Conservation (phyloP, 2,113 vertebrate species). For the Rhabdomys dilectus region DNA sequence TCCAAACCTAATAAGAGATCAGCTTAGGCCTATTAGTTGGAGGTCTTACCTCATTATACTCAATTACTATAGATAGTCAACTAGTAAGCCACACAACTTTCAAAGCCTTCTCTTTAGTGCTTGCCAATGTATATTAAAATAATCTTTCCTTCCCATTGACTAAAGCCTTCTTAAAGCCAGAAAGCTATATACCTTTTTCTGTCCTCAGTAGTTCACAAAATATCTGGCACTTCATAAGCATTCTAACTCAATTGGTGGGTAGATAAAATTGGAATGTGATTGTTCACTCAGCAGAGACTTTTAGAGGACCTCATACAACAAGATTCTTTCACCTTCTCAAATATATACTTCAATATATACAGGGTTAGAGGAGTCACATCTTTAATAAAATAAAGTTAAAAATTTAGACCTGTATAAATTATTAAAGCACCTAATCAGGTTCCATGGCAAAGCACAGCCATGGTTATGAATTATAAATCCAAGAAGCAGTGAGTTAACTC, state of each 20-base stretch:
- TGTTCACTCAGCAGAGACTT: conserved; percentile 25
- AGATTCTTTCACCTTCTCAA: conserved; percentile 33
- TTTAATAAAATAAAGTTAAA: conserved; percentile 61
- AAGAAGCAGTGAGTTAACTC: conserved; percentile 1
- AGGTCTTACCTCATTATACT: fast-evolving
- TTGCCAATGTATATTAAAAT: conserved; percentile 35
- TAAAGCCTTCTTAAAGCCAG: conserved; percentile 23
- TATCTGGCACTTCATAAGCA: conserved; percentile 30
- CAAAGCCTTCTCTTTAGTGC: neutral
- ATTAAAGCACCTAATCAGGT: conserved; percentile 49
- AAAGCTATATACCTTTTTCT: neutral
- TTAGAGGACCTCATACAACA: neutral
- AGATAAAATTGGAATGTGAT: neutral
- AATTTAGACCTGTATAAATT: conserved; percentile 55
- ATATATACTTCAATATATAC: conserved; percentile 13
- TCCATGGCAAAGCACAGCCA: conserved; percentile 13
- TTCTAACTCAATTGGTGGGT: neutral
- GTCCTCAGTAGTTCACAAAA: neutral
- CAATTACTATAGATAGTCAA: neutral
- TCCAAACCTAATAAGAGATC: conserved; percentile 11
- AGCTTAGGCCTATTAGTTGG: neutral
- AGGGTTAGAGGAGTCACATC: neutral
- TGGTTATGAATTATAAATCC: conserved; percentile 64
- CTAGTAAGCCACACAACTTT: neutral
- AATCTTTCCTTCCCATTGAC: neutral